A percentile compares a stretch with the other conserved stretches of the same genome.
These are phyloP conservation scores for Entomyzon cyanotis DNA, from an alignment of 2,113 vertebrate species.

Conservation along the genomic window DNA sequence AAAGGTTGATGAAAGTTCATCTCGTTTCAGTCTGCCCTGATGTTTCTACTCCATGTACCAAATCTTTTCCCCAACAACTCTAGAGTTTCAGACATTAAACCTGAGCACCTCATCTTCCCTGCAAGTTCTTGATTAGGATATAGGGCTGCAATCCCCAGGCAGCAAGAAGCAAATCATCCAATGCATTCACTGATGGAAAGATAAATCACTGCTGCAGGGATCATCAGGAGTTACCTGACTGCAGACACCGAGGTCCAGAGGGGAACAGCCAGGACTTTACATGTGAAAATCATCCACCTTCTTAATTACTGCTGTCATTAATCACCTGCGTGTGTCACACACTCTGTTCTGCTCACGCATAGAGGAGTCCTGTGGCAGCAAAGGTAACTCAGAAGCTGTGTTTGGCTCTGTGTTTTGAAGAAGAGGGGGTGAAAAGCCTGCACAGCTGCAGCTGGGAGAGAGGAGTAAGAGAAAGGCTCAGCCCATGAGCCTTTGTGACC, in stretches of 20 bases:
- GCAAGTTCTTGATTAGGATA: not conserved
- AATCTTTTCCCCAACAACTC: not conserved
- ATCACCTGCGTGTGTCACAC: not conserved
- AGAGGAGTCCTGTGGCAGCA: not conserved
- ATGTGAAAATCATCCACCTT: not conserved
- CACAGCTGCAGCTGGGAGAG: not conserved
- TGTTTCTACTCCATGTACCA: not conserved
- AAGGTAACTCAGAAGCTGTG: not conserved
- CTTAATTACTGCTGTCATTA: constrained; percentile 19
- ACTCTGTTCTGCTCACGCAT: not conserved
- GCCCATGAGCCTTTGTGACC: not conserved
- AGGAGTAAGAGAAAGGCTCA: not conserved
- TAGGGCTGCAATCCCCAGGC: not conserved
- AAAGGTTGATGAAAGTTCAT: not conserved
- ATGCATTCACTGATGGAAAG: not conserved
- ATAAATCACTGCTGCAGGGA: constrained; percentile 11
- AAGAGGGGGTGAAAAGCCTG: not conserved
- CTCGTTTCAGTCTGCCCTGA: not conserved
- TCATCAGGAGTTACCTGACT: not conserved
- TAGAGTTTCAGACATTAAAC: not conserved
- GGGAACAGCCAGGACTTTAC: not conserved
- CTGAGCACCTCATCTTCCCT: not conserved
- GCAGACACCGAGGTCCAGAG: not conserved
- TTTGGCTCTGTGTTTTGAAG: not conserved
- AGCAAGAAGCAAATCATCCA: not conserved